Percentiles rank a stretch among this genome's conserved stretches.
phyloP scores from a whole-genome alignment of 2,888 invertebrate species.

The Lampropteryx suffumata region DNA sequence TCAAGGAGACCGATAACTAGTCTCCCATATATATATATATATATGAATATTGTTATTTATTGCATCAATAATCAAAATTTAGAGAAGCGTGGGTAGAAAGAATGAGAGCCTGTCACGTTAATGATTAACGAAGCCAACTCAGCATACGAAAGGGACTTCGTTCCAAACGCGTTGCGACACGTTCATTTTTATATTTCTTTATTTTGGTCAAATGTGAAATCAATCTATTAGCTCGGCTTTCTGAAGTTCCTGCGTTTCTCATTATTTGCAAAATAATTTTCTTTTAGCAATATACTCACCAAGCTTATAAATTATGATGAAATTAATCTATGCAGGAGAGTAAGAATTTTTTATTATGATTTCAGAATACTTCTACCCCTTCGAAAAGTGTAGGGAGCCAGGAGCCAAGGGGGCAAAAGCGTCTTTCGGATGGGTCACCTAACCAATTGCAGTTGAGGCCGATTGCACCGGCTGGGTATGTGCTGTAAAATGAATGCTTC shows the following conservation, averaged over 20 bases:
- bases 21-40: too few relatives aligned
- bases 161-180: too few relatives aligned
- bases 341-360: slow-evolving; percentile 23
- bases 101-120: too few relatives aligned
- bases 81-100: too few relatives aligned
- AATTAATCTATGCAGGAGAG: neutral
- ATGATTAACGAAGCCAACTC: too few relatives aligned
- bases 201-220: neutral
- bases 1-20: too few relatives aligned
- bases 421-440: slow-evolving; percentile 73
- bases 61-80: too few relatives aligned
- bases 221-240: slow-evolving; percentile 7
- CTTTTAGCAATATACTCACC: slow-evolving; percentile 18
- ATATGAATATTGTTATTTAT: too few relatives aligned
- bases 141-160: too few relatives aligned
- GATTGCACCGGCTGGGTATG: slow-evolving; percentile 77
- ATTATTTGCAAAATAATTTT: slow-evolving; percentile 16
- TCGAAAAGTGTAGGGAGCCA: slow-evolving; percentile 60
- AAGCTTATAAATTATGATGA: slow-evolving; percentile 10
- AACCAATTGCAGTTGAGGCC: slow-evolving; percentile 72
- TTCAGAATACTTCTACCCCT: slow-evolving; percentile 62
- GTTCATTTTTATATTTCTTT: too few relatives aligned
- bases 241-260: neutral
- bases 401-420: slow-evolving; percentile 69
- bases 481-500: slow-evolving; percentile 3